Percentiles rank a stretch among this genome's conserved stretches.
phyloP scores from a whole-genome alignment of 1,140 invertebrate genomes.

The Drosophila sucinea region DNA sequence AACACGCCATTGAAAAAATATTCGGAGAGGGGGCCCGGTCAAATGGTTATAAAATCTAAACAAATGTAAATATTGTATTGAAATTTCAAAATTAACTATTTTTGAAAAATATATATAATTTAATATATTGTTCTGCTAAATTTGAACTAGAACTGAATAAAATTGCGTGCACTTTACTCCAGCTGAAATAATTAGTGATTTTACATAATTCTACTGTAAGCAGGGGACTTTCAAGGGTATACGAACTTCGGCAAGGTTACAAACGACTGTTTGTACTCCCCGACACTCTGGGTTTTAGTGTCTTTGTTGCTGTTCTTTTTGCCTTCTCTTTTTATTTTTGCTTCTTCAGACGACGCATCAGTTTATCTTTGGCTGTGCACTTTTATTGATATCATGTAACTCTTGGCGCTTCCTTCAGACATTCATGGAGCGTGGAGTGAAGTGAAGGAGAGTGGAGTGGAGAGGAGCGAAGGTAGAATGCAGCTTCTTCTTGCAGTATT shows the following conservation, averaged over 20 bases:
- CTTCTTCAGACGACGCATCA: constrained; percentile 13
- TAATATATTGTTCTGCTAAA: too few relatives aligned
- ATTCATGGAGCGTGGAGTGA: constrained; percentile 2
- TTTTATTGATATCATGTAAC: constrained; percentile 74
- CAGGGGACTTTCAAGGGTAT: background rate
- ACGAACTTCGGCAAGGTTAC: background rate
- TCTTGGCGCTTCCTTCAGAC: constrained; percentile 53
- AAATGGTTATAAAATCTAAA: too few relatives aligned
- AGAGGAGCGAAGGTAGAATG: background rate
- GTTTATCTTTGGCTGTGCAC: constrained; percentile 52
- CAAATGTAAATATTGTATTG: too few relatives aligned
- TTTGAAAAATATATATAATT: too few relatives aligned
- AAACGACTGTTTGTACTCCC: too few relatives aligned
- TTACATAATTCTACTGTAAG: too few relatives aligned
- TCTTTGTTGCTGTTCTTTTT: constrained; percentile 29
- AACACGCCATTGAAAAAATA: too few relatives aligned
- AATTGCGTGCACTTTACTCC: too few relatives aligned
- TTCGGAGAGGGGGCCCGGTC: too few relatives aligned
- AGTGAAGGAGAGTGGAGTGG: constrained; percentile 13
- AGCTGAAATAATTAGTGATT: too few relatives aligned
- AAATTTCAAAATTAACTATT: too few relatives aligned
- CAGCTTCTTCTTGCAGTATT: constrained; percentile 55
- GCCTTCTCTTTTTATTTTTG: constrained; percentile 25
- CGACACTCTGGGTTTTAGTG: background rate
- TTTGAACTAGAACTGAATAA: too few relatives aligned